Base-by-base conservation (phyloP, 2,113 vertebrate genomes). In the Antennarius striatus region DNA sequence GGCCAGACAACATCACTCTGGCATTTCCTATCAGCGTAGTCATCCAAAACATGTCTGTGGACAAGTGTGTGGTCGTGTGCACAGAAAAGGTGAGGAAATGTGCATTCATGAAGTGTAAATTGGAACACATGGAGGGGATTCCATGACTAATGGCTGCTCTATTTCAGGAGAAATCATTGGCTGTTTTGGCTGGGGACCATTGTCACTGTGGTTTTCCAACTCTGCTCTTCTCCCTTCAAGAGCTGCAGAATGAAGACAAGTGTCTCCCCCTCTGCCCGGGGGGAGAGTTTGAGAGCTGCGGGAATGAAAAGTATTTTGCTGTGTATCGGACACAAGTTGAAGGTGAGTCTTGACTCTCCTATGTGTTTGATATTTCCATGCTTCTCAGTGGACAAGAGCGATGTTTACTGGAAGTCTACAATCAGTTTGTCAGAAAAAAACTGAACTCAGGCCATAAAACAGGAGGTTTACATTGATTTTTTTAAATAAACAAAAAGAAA, bases 281-380 rank as follows among this genome's bases (percentile, higher is more conserved):
- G 0, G 96, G 97, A 81, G 96, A 98, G 77, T 96, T 96, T 0
- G 96, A 98, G 88, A 98, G 92, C 94, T 99, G 98, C 0, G 96
- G 96, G 73, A 97, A 93, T 0, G 56, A 91, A 0, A 87, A 95
- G 0, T 96, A 94, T 86, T 96, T 97, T 86, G 92, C 98, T 0
- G 94, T 96, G 56, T 98, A 98, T 91, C 98, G 99, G 91, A 99
- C 97, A 0, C 98, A 99, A 83, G 96, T 98, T 63, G 96, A 98
- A 95, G 98, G 97, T 99, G 86, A 85, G 67, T 10, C n/a, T 60
- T 50, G 15, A 30, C 5, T 36, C 1, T 36, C 32, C 32, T 36
- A 36, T 36, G 7, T 36, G 4, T 4, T 36, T 36, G 7, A 7
- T 36, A 36, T 36, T 36, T 36, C 32, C 32, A 36, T 3, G 32